Evolutionary conservation across 1,140 invertebrate genomes (phyloP), one percentile per base, ranked within the genome.

Genomic region (Magallana angulata): DNA sequence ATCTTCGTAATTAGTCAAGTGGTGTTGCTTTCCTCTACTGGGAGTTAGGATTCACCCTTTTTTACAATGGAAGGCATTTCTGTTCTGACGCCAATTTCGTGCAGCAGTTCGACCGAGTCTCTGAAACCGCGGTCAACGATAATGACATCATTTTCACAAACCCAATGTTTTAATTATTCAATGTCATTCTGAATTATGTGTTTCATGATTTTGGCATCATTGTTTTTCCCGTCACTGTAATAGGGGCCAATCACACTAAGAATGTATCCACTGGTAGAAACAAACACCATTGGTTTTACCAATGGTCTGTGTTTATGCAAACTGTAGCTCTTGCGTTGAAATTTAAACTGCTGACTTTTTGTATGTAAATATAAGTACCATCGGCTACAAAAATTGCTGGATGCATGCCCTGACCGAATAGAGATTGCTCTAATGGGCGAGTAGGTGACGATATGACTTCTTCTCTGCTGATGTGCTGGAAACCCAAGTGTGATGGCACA

Each of bases 351-450:
- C 12, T 57, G 48, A 58, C 85, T 86, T 80, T 86, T 86, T 82
- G 85, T n/a, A 86, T 86, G 48, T 82, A 86, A 14, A 86, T 76
- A 36, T 82, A 82, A 9, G 57, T 86, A 36, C 76, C 85, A 82
- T 86, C 76, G 82, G 80, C 24, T 24, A 24, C 24, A 24, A 24
- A 24, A 62, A 86, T 86, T 36, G 80, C 76, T 24, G 48, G 80
- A 14, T 18, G 8, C n/a, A 11, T 8, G 57, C 56, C 80, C 4
- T 81, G n/a, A 8, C 9, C 8, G n/a, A 82, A 82, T 7, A 82
- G n/a, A 57, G 57, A 16, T 24, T 36, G 48, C 57, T 7, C 83
- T 48, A 24, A 62, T 5, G 57, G 83, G 14, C 83, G 83, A 8
- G 83, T 60, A 62, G 60, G 57, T 7, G 59, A 18, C 14, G 14